A percentile compares a stretch with the other conserved stretches of the same genome.
phyloP scores from a whole-genome alignment of 2,888 invertebrate species.

The Mesorhabditis sp. region DNA sequence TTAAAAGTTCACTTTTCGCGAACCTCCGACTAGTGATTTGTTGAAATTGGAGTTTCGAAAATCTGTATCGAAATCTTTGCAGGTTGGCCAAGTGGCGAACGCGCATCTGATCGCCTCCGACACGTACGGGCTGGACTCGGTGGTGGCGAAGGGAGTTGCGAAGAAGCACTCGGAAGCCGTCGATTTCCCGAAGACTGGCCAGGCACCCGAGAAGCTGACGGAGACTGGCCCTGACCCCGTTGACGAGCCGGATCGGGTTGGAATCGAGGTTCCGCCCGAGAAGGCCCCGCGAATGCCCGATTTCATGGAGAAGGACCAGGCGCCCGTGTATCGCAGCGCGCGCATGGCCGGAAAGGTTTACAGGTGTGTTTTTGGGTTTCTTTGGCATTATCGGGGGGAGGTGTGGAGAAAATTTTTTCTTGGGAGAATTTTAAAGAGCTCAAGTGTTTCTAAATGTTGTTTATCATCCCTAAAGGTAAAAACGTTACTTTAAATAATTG shows the following conservation, averaged over 20 bases:
- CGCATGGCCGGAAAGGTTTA: slow-evolving; percentile 47
- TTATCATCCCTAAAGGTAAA: background rate
- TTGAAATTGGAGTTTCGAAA: too few species aligned
- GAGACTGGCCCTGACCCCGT: slow-evolving; percentile 16
- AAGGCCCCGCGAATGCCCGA: slow-evolving; percentile 29
- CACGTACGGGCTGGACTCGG: slow-evolving; percentile 47
- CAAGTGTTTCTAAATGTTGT: background rate
- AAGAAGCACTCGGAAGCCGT: slow-evolving; percentile 54
- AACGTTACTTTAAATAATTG: too few species aligned
- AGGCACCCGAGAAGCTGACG: slow-evolving; percentile 24
- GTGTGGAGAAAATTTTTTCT: slow-evolving; percentile 41
- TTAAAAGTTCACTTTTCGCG: too few species aligned
- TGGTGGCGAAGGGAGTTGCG: slow-evolving; percentile 36
- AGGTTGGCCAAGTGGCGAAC: slow-evolving; percentile 51
- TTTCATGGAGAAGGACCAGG: slow-evolving; percentile 25
- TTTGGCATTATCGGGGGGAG: slow-evolving; percentile 41
- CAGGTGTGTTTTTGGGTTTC: slow-evolving; percentile 16
- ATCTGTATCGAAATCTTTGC: too few species aligned
- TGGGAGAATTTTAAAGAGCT: background rate
- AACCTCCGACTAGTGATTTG: too few species aligned
- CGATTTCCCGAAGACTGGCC: slow-evolving; percentile 48
- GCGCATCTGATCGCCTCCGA: slow-evolving; percentile 58
- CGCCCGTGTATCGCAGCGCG: slow-evolving; percentile 29
- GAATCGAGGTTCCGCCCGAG: slow-evolving; percentile 31
- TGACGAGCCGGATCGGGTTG: background rate